Evolutionary conservation across 2,888 invertebrate species (phyloP), one percentile per base, ranked within the genome.

Genomic region (Dolichomitus sp.): DNA sequence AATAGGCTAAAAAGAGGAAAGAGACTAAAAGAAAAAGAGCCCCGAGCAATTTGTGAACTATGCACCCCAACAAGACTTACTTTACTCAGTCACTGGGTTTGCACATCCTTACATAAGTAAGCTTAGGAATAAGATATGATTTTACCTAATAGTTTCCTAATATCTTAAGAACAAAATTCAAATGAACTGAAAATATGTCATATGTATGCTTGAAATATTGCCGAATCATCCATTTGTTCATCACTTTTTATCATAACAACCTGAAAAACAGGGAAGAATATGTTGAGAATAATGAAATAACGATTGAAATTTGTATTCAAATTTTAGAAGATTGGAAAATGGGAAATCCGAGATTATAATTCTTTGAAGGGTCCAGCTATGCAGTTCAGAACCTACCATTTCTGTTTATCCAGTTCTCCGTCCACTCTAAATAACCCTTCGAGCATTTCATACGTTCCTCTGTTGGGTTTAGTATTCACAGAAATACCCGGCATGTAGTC

Each of bases 41-140:
- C 66, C 63, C 40, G 40, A 65, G 68, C 76, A 76, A 76, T 83
- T 75, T 83, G 65, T 48, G 45, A 79, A 83, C 70, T 75, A 80
- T 76, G 45, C 50, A 6, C 52, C 30, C 52, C 52, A 50, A 59
- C 66, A 59, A 57, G 57, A 63, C 37, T 76, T 59, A 17, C 30
- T 59, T 72, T 45, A 61, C 72, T 72, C 72, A 48, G 59, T 59
- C 72, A 59, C 40, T 59, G 33, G 33, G 17, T 30, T 72, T 19
- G 30, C 52, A 19, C 7, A 45, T 33, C 12, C 48, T 59, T 30
- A 59, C 30, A 33, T n/a, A 42, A n/a, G 27, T n/a, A 9, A 61
- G n/a, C 63, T 80, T 40, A 3, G 3, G n/a, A 40, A 52, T 27
- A 27, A 76, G 69, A 68, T 54, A 37, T 61, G 7, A n/a, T 70